phyloP scores from a whole-genome alignment of 2,888 invertebrate genomes.

The Norana najaformis region DNA sequence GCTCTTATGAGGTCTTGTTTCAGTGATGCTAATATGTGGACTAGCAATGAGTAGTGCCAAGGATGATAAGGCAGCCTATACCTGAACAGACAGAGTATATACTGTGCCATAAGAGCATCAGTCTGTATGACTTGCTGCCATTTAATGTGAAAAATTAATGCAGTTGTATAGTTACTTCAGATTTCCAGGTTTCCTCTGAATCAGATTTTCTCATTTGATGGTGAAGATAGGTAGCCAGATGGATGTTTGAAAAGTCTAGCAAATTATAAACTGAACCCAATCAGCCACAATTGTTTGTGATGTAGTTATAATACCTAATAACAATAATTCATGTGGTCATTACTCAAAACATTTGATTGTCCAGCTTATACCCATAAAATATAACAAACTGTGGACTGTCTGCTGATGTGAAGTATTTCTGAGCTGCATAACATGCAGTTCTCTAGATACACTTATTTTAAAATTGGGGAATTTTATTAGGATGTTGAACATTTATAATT shows the following conservation, averaged over 20 bases:
- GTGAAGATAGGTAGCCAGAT: too few relatives aligned
- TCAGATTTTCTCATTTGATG: background rate
- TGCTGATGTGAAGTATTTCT: too few relatives aligned
- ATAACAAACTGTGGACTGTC: too few relatives aligned
- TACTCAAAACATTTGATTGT: too few relatives aligned
- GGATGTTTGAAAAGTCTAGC: too few relatives aligned
- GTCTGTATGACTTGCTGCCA: background rate
- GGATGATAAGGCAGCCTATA: slow-evolving; percentile 5
- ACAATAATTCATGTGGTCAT: too few relatives aligned
- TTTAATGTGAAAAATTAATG: background rate
- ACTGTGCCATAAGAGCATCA: background rate
- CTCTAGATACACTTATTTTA: background rate
- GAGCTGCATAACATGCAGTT: too few relatives aligned
- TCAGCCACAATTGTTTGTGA: background rate
- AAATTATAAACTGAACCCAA: background rate
- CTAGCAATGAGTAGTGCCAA: background rate
- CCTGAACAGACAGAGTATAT: background rate
- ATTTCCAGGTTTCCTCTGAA: background rate
- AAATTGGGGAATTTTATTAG: too few relatives aligned
- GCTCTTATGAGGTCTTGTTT: slow-evolving; percentile 8
- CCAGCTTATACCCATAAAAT: too few relatives aligned
- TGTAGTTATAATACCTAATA: background rate
- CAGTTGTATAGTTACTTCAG: background rate
- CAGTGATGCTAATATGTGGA: background rate
- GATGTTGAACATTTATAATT: background rate